Conservation (phyloP, 1,140 invertebrate genomes). For the Pseudoatta argentina region DNA sequence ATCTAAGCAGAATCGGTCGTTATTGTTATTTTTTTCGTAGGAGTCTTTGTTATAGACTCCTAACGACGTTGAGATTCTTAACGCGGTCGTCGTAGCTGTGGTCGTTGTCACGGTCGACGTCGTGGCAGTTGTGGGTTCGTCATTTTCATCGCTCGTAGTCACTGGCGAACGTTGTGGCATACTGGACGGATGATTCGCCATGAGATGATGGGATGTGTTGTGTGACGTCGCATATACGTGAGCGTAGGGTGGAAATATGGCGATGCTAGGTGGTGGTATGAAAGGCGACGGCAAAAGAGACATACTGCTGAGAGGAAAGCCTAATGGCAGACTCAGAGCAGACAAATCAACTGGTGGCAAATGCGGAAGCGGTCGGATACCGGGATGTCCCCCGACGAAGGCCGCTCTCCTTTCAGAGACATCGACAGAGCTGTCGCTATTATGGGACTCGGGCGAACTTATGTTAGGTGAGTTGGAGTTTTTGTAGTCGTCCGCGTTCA, state of each 20-base stretch:
- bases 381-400: slow-evolving; percentile 79
- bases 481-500: slow-evolving; percentile 90
- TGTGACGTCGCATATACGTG: slow-evolving; percentile 75
- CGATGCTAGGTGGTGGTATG: slow-evolving; percentile 88
- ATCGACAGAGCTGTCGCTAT: slow-evolving; percentile 91
- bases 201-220: slow-evolving; percentile 87
- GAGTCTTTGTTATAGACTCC: slow-evolving; percentile 51
- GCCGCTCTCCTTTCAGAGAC: slow-evolving; percentile 86
- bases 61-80: slow-evolving; percentile 51
- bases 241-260: slow-evolving; percentile 87
- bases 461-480: slow-evolving; percentile 89
- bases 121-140: slow-evolving; percentile 51
- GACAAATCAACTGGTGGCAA: slow-evolving; percentile 74
- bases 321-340: slow-evolving; percentile 72
- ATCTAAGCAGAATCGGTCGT: slow-evolving; percentile 90
- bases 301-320: slow-evolving; percentile 79
- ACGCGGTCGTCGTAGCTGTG: slow-evolving; percentile 59
- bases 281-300: slow-evolving; percentile 89
- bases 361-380: slow-evolving; percentile 80
- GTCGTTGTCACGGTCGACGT: slow-evolving; percentile 8
- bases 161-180: slow-evolving; percentile 59
- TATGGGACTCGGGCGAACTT: slow-evolving; percentile 92
- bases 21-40: slow-evolving; percentile 85
- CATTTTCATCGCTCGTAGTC: slow-evolving; percentile 43
- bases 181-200: slow-evolving; percentile 82